Conservation (phyloP, 2,113 vertebrate genomes). For the Oceanites oceanicus region DNA sequence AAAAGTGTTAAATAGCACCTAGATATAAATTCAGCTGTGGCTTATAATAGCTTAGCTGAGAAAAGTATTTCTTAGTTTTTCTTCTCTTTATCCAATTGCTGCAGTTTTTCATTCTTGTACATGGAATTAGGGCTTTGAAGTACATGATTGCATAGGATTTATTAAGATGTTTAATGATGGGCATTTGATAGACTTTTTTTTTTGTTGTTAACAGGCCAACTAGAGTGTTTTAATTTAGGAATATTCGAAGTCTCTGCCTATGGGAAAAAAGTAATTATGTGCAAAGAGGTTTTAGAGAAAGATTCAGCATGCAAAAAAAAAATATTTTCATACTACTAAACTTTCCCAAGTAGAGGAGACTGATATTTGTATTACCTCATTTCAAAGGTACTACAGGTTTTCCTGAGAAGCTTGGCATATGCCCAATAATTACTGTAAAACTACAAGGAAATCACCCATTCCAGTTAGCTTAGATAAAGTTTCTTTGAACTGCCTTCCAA, state of each 20-base stretch:
- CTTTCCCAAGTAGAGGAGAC: background rate
- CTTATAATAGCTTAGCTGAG: background rate
- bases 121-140: background rate
- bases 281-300: slow-evolving; percentile 29
- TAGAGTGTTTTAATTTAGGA: background rate
- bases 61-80: background rate
- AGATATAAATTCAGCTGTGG: background rate
- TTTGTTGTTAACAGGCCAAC: background rate
- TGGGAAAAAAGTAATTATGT: slow-evolving; percentile 24
- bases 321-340: background rate
- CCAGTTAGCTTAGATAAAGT: slow-evolving; percentile 47
- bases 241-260: background rate
- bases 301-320: background rate
- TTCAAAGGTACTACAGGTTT: slow-evolving; percentile 24
- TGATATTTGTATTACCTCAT: slow-evolving; percentile 28
- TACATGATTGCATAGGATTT: background rate
- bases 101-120: background rate
- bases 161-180: background rate
- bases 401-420: background rate
- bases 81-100: background rate
- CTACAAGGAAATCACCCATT: slow-evolving; percentile 45
- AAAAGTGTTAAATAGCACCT: background rate
- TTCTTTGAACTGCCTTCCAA: slow-evolving; percentile 47
- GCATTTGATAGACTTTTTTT: background rate
- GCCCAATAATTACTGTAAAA: slow-evolving; percentile 27